Evolutionary conservation across 2,113 vertebrate genomes (phyloP).

Genomic region (Leptobrachium ailaonicum): DNA sequence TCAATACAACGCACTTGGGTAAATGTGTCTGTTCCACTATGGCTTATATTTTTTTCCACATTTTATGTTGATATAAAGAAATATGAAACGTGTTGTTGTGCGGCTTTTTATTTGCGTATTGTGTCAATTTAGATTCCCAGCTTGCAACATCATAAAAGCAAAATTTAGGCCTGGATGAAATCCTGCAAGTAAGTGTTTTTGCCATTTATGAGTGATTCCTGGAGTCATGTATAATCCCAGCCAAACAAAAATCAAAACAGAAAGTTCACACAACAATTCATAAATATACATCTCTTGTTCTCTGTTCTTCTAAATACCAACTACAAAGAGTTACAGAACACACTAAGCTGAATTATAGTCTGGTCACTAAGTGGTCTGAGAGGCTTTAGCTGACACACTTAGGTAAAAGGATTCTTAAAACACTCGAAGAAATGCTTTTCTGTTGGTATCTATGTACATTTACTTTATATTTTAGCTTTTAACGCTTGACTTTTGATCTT

Average conservation of each 20-base stretch:
- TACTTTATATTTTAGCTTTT: constrained; percentile 24
- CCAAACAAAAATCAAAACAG: not conserved
- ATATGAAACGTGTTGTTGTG: constrained; percentile 23
- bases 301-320: constrained; percentile 7
- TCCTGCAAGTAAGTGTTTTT: constrained; percentile 34
- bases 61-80: constrained; percentile 34
- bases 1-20: not conserved
- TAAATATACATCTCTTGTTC: constrained; percentile 3
- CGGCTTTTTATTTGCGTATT: constrained; percentile 23
- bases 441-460: constrained; percentile 13
- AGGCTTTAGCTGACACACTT: not conserved
- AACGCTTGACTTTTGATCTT: constrained; percentile 6
- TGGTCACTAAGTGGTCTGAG: constrained; percentile 16
- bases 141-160: constrained; percentile 26
- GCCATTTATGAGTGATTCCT: constrained; percentile 30
- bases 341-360: constrained; percentile 10
- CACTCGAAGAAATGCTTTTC: constrained; percentile 4
- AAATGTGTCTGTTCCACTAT: constrained; percentile 10
- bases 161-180: constrained; percentile 29
- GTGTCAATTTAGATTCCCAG: constrained; percentile 32
- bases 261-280: constrained; percentile 11
- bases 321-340: constrained; percentile 14
- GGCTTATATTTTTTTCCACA: constrained; percentile 10
- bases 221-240: constrained; percentile 14
- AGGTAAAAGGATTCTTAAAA: constrained; percentile 35